Base-by-base conservation (phyloP, 2,888 invertebrate species). In the Melipona bicolor region DNA sequence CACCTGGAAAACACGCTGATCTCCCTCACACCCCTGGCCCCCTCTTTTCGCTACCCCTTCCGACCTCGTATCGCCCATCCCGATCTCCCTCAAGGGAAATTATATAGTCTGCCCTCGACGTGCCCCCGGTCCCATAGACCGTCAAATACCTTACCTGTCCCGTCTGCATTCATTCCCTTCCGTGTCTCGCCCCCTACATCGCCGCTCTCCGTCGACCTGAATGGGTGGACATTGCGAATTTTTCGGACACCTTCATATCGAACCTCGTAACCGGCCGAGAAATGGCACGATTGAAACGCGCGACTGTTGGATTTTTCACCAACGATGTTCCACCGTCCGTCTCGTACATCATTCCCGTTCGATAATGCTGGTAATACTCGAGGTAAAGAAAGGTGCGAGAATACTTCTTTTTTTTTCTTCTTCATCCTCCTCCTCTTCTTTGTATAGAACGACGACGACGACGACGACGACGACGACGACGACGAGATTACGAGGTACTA, bases 21-120 rank as follows among this genome's bases (percentile, higher is more conserved):
- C 91, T 85, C 87, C 79, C 79, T 75, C 76, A 59, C 71, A 64
- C 81, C 79, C 59, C 68, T 13, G 71, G 68, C 68, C 89, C 68
- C 77, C 85, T 77, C 90, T 84, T 83, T 79, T 84, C 82, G 84
- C 79, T 87, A 85, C 85, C 86, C 87, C 87, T 89, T 84, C 78
- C 79, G 83, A 70, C 89, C 87, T 86, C 81, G 88, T 91, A 91
- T 91, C 91, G 88, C 88, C 91, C 89, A 90, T 89, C 86, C 88
- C 93, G 94, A 94, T 94, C 92, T 94, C 94, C 94, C 94, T 94
- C 94, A 94, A 94, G 94, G 94, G 94, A 94, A 94, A 94, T 94
- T 94, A 94, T 94, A 92, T 91, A 92, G 92, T 92, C 91, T 90
- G 90, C 91, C 91, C 91, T 88, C 91, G 86, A 89, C 91, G 89